Evolutionary conservation across 1,140 invertebrate genomes (phyloP), one percentile per base, ranked within the genome.

Genomic region (Ladona fulva): DNA sequence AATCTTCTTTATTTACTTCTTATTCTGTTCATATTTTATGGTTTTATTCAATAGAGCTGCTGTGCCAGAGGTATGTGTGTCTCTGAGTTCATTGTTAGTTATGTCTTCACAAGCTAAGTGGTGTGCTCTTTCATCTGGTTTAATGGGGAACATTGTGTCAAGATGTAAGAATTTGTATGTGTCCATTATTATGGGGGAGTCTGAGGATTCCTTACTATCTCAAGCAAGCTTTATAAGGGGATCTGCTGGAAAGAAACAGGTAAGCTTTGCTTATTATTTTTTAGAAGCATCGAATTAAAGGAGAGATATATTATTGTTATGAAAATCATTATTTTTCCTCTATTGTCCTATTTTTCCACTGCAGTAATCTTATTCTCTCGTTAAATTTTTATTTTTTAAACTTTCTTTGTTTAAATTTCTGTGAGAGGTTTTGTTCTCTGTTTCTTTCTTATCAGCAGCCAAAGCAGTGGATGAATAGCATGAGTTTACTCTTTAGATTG

Each of bases 401-500:
- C 29, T 37, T 37, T 5, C 29, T 37, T 37, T 37, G 29, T 1
- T 8, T 37, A 5, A 37, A 37, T 37, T 37, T 37, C 29, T 37
- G 1, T 37, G 29, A 37, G 29, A 37, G 8, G 3, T 3, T 66
- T 52, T 52, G 10, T 66, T 66, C 1, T 22, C 3, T 66, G 52
- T 66, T 16, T 16, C 3, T 52, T 11, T 52, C 10, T 11, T 66
- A 22, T 1, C 14, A 66, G 12, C 14, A 66, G n/a, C 52, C 52
- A 16, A 66, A 66, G 52, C 52, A 66, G n/a, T 66, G 52, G n/a
- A 80, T 89, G 74, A 83, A 82, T 24, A 87, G 88, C 74, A 76
- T 88, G 11, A 83, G 85, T 42, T 79, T 83, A 73, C 81, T 87
- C n/a, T 82, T 89, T 19, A 81, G 83, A 73, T 80, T 89, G 11